Evolutionary conservation across 2,113 vertebrate species (phyloP).

Genomic region (Hyaena hyaena): DNA sequence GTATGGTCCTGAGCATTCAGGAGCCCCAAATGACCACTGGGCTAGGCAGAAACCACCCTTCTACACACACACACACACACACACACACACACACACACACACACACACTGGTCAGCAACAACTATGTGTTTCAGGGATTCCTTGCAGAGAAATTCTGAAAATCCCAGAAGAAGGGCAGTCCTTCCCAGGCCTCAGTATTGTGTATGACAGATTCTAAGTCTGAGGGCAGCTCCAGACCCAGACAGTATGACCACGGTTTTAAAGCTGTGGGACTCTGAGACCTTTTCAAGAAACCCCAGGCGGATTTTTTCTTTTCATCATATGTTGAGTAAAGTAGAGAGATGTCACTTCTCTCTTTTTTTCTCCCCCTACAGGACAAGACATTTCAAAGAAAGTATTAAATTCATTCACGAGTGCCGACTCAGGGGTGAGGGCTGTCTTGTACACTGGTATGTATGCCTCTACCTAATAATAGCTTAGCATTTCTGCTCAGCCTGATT

Average conservation of each 20-base stretch:
- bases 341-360: constrained; percentile 69
- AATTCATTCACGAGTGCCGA: constrained; percentile 95
- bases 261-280: neutral
- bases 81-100: too few relatives aligned
- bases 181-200: neutral
- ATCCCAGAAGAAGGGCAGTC: neutral
- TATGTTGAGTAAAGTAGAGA: constrained; percentile 70
- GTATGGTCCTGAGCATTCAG: neutral
- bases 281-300: constrained; percentile 31
- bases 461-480: neutral
- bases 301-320: neutral
- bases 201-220: neutral
- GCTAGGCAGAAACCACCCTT: neutral
- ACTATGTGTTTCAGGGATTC: neutral
- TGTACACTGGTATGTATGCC: constrained; percentile 92
- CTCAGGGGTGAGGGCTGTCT: constrained; percentile 94
- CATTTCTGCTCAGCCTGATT: neutral
- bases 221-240: neutral
- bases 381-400: constrained; percentile 96
- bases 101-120: neutral
- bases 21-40: accelerated
- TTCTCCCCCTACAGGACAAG: constrained; percentile 88
- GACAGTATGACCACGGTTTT: neutral
- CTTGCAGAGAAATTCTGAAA: neutral
- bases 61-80: too few relatives aligned